Evolutionary conservation across 2,113 vertebrate species (phyloP).

Genomic region (Tragelaphus buxtoni): DNA sequence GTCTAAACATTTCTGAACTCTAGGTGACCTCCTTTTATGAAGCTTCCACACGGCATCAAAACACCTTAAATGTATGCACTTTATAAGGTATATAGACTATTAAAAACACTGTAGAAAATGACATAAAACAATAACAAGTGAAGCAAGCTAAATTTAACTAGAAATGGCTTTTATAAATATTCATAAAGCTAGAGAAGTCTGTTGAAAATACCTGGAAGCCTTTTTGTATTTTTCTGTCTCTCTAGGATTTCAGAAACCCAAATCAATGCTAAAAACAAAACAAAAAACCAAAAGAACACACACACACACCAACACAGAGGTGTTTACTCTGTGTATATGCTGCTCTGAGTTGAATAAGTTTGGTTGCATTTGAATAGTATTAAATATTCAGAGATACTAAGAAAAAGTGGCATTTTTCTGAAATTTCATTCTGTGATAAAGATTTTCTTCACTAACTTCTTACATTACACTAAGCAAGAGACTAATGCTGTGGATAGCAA

Average conservation of each 20-base stretch:
- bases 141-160: conserved; percentile 56
- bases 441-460: background rate
- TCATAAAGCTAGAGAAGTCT: conserved; percentile 35
- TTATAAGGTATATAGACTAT: conserved; percentile 53
- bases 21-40: conserved; percentile 79
- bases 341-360: background rate
- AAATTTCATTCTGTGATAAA: background rate
- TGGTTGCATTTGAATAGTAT: background rate
- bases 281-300: background rate
- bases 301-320: background rate
- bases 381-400: background rate
- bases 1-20: conserved; percentile 85
- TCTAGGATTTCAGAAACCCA: background rate
- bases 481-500: background rate
- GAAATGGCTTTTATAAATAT: conserved; percentile 65
- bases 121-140: conserved; percentile 50
- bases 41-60: conserved; percentile 71
- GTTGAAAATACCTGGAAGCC: conserved; percentile 29
- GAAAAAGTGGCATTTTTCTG: background rate
- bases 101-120: conserved; percentile 57
- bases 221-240: background rate
- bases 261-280: background rate
- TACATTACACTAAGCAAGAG: background rate
- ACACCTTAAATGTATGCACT: conserved; percentile 71
- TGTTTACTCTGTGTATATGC: background rate